Base-by-base conservation (phyloP, 2,888 invertebrate species). In the Baronia brevicornis region DNA sequence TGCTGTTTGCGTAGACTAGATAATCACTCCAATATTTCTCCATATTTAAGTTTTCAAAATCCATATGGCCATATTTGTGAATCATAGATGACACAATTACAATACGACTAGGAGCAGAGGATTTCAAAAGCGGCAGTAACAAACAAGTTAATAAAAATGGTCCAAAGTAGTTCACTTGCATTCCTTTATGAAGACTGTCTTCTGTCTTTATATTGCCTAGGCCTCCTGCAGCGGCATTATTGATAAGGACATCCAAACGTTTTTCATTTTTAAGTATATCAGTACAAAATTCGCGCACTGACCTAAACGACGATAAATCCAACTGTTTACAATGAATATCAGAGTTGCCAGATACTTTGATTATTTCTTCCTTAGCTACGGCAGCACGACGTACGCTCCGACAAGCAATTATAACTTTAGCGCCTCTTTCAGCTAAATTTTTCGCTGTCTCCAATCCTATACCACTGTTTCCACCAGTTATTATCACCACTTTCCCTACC, bases 111-210 rank as follows among this genome's bases (percentile, higher is more conserved):
- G 87, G 87, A 1, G 84, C 78, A 2, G 87, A 86, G n/a, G 60
- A 51, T 64, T 88, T 88, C 8, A 91, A 42, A 10, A 79, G 43
- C 3, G 82, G 78, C 7, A 80, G 30, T 42, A 88, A 49, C 7
- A 92, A 71, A 51, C 89, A 88, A 2, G 91, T 92, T 30, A 93
- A 72, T 31, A 93, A 73, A 60, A 92, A 93, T 1, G 88, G 90
- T 6, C 89, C 90, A 54, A 89, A 89, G 63, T 90, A 89, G 61
- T 93, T 92, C 27, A 89, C 86, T 54, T 91, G 91, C 86, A 91
- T 88, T 35, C 87, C 88, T n/a, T 84, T 60, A 46, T 91, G 90
- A 35, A 91, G 71, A 2, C 90, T 90, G 51, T 92, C 91, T 48
- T 86, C 79, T 2, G 90, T 89, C 47, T 77, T 84, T 42, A 72